These are phyloP conservation scores for Protaetia brevitarsis DNA, from an alignment of 1,140 invertebrate species.

Conservation along the genomic window DNA sequence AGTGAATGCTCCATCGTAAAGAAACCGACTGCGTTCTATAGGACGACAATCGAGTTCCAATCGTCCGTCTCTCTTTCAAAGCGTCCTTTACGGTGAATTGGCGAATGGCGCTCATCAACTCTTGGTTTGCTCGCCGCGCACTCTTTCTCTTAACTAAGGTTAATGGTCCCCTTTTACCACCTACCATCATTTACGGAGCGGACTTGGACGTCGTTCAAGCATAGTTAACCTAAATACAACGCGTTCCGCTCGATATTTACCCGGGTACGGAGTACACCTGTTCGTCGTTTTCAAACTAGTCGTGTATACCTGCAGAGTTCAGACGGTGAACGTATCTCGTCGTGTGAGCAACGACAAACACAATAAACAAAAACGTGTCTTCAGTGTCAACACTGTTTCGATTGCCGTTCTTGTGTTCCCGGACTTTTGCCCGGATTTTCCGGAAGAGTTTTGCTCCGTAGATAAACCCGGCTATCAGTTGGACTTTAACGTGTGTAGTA, in stretches of 20 bases:
- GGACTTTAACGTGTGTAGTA: too few species aligned
- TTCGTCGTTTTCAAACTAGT: constrained; percentile 1
- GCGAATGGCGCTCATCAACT: too few species aligned
- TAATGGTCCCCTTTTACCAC: background rate
- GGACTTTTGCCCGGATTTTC: too few species aligned
- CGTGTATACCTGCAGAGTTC: constrained; percentile 15
- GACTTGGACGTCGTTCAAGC: background rate
- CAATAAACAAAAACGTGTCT: background rate
- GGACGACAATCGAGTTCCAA: too few species aligned
- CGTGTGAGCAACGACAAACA: background rate
- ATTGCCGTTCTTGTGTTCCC: too few species aligned
- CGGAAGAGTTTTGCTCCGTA: too few species aligned
- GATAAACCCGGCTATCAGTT: too few species aligned
- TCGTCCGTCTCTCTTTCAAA: too few species aligned
- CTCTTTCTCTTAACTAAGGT: constrained; percentile 13
- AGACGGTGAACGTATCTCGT: constrained; percentile 2
- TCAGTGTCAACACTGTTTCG: background rate
- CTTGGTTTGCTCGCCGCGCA: too few species aligned
- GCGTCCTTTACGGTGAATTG: too few species aligned
- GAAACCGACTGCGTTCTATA: too few species aligned
- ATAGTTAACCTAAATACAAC: constrained; percentile 2
- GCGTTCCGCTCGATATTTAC: background rate
- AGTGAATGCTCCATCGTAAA: too few species aligned
- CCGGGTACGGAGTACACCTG: background rate
- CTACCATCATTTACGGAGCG: background rate